Conservation (phyloP, 1,140 invertebrate species). For the Sipha flava region DNA sequence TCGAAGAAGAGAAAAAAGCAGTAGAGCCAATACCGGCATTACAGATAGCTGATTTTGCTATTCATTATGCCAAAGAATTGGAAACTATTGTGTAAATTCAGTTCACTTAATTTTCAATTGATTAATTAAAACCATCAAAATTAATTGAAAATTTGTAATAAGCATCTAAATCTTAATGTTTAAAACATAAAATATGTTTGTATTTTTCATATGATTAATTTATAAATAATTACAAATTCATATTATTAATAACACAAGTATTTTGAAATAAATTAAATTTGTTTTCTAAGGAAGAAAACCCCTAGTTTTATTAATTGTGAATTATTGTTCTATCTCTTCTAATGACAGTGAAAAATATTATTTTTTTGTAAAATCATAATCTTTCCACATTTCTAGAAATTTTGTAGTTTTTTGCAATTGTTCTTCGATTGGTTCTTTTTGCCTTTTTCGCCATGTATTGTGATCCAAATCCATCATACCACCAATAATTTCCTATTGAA, state of each 20-base stretch:
- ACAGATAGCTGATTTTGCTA: conserved; percentile 83
- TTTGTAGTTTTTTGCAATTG: conserved; percentile 59
- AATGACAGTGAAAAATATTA: no score
- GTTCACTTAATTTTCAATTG: not conserved
- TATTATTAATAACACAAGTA: not conserved
- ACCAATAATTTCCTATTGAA: conserved; percentile 78
- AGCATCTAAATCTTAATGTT: not conserved
- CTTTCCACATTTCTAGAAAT: conserved; percentile 58
- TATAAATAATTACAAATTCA: not conserved
- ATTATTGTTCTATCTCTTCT: no score
- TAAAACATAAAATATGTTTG: not conserved
- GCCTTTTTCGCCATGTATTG: conserved; percentile 71
- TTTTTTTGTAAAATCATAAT: conserved; percentile 49
- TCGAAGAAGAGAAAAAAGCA: conserved; percentile 59
- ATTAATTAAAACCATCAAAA: not conserved
- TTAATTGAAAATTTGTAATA: not conserved
- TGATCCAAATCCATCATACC: conserved; percentile 87
- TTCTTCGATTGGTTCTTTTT: conserved; percentile 59
- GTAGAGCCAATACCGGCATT: conserved; percentile 70
- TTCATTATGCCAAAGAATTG: conserved; percentile 94
- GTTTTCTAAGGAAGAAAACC: no score
- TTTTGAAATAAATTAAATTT: no score
- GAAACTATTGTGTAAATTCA: conserved; percentile 92
- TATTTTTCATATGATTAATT: not conserved
- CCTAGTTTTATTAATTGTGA: no score